These are phyloP conservation scores for Eublepharis macularius DNA, from an alignment of 2,113 vertebrate genomes.

Conservation along the genomic window DNA sequence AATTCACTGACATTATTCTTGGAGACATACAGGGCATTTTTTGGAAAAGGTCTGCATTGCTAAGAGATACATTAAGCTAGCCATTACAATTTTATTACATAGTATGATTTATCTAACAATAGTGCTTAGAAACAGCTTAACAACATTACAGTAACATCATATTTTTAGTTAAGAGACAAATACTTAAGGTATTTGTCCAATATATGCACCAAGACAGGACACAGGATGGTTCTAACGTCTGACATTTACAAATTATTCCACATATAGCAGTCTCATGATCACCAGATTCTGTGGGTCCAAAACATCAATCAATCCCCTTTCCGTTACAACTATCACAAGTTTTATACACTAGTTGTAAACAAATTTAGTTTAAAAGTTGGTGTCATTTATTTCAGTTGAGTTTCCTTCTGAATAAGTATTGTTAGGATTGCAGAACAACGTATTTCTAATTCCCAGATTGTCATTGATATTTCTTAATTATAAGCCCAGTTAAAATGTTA, in stretches of 20 bases:
- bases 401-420: background rate
- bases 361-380: background rate
- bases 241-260: background rate
- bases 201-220: background rate
- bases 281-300: background rate
- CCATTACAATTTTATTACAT: fast-evolving
- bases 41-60: fast-evolving
- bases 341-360: background rate
- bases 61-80: background rate
- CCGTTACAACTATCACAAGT: background rate
- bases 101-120: background rate
- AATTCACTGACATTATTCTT: constrained; percentile 22
- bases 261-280: background rate
- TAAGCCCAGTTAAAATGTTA: background rate
- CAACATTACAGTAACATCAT: no score
- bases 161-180: background rate
- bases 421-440: no score
- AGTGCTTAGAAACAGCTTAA: background rate
- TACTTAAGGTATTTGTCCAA: background rate
- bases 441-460: background rate
- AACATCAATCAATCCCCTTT: background rate
- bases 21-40: background rate
- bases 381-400: background rate
- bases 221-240: background rate
- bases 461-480: background rate